Evolutionary conservation across 1,140 invertebrate species (phyloP).

Genomic region (Platyscapa corneri): DNA sequence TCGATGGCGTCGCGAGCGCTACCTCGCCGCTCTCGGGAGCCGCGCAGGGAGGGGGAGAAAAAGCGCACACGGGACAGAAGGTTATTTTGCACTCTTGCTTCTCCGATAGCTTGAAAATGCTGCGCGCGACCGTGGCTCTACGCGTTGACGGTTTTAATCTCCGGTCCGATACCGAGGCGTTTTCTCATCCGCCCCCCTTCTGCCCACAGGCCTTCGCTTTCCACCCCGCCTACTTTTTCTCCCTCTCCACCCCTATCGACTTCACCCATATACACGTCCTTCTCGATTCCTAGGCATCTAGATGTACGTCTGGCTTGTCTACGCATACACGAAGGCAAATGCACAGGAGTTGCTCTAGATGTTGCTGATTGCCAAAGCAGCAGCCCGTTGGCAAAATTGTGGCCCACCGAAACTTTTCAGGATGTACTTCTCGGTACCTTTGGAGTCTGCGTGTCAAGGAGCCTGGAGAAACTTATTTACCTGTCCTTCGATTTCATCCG

Average conservation of each 20-base stretch:
- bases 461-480: not conserved
- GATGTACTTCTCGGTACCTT: not conserved
- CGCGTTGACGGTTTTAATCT: conserved; percentile 54
- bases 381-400: conserved; percentile 29
- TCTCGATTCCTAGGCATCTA: not conserved
- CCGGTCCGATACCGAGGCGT: conserved; percentile 51
- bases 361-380: conserved; percentile 30
- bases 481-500: conserved; percentile 8
- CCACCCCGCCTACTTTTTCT: conserved; percentile 14
- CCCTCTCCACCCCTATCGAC: not conserved
- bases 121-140: conserved; percentile 20
- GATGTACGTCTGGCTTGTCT: not conserved
- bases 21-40: not conserved
- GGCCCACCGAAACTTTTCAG: not conserved
- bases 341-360: not conserved
- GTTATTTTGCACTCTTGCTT: conserved; percentile 45
- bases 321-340: too few species aligned
- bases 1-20: conserved; percentile 37
- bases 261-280: not conserved
- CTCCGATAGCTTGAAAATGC: conserved; percentile 47
- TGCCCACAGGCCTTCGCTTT: not conserved
- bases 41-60: conserved; percentile 51
- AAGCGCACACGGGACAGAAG: conserved; percentile 57
- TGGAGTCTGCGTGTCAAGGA: too few species aligned
- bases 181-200: not conserved